Evolutionary conservation across 2,113 vertebrate genomes (phyloP).

Genomic region (Orycteropus afer): DNA sequence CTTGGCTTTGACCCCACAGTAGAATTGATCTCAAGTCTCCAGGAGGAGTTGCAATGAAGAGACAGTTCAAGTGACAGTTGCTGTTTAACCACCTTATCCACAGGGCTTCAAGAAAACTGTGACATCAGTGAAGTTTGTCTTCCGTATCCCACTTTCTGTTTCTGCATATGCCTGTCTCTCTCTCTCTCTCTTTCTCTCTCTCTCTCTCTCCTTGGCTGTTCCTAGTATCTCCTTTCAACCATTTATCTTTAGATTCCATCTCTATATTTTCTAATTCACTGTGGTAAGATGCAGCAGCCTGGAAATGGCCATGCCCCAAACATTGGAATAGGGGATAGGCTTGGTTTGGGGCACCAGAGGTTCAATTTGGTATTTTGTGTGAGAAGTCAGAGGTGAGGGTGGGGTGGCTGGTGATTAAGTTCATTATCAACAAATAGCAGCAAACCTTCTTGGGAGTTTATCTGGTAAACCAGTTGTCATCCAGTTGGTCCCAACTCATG

Average conservation of each 20-base stretch:
- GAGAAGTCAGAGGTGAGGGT: neutral
- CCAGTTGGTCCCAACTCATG: neutral
- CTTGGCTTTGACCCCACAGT: neutral
- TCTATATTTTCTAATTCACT: neutral
- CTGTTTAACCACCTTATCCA: slow-evolving; percentile 15
- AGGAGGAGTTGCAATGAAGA: slow-evolving; percentile 3
- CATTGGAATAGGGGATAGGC: neutral
- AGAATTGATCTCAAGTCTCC: neutral
- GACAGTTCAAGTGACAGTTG: slow-evolving; percentile 40
- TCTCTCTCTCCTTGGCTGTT: slow-evolving; percentile 3
- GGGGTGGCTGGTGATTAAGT: neutral
- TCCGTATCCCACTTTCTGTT: neutral
- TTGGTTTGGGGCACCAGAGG: neutral
- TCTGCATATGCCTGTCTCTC: neutral
- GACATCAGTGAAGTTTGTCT: neutral
- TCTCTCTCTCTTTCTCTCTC: neutral
- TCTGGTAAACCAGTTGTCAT: neutral
- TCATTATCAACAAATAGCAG: neutral
- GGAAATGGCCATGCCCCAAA: neutral
- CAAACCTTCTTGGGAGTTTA: neutral
- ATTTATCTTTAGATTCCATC: slow-evolving; percentile 55
- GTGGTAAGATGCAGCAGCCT: neutral
- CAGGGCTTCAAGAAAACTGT: slow-evolving; percentile 54
- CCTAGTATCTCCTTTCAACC: slow-evolving; percentile 31
- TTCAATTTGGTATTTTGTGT: neutral